Base-by-base conservation (phyloP, 2,113 vertebrate species). In the Vulpes ferrilata region DNA sequence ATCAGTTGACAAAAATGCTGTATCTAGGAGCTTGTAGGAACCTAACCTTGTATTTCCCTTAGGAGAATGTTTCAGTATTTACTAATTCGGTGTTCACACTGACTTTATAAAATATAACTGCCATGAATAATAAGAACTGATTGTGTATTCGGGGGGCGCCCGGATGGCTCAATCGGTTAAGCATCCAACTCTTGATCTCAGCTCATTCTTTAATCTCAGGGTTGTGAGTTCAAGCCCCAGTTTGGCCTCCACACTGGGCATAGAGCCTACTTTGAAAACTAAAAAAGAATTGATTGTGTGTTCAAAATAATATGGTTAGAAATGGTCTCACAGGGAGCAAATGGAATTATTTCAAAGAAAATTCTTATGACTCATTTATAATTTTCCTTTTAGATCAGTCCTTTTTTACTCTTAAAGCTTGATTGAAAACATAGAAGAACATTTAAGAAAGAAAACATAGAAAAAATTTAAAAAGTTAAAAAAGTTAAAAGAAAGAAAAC, bases 261-360 rank as follows among this genome's bases (percentile, higher is more conserved):
- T 69, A 32, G 32, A 69, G 67, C 67, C 67, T 69, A n/a, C 32
- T 69, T 69, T 9, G 43, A 74, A 74, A 81, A 86, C 13, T 11
- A 43, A 71, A 38, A 12, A 93, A 53, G 32, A 84, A 53, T 10
- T 15, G n/a, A 23, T 32, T 60, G 3, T 78, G 11, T 53, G 65
- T 59, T 86, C 25, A 92, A 87, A 83, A 30, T 76, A n/a, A 32
- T 79, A 32, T 79, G 76, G 76, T 55, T 64, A 88, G 71, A 93
- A 80, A 48, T 48, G 55, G 65, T 53, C 67, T 87, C 23, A 30
- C 17, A n/a, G 9, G 73, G n/a, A 93, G 57, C 59, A 91, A 32
- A n/a, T 55, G 19, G 19, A 57, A 53, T 69, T 60, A 38, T 55
- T 74, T 97, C 73, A 89, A 35, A 92, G 51, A 59, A 80, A 73